Base-by-base conservation (phyloP, 2,113 vertebrate genomes). In the Pavo muticus region DNA sequence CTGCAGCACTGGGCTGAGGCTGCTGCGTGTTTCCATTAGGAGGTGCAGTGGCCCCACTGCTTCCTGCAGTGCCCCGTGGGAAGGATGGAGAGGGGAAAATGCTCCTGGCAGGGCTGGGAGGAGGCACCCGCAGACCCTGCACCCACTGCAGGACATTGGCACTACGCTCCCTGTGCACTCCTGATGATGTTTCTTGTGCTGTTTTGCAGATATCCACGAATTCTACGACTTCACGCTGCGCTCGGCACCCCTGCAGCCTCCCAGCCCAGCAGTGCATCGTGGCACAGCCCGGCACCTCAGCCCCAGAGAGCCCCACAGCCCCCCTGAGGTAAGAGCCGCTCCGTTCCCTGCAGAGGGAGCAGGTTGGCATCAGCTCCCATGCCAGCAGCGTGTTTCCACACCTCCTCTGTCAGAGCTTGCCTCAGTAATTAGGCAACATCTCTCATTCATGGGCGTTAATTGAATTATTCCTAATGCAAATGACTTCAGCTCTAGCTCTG, bases 161-260 rank as follows among this genome's bases (percentile, higher is more conserved):
- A 11, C 35, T 6, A 0, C 29, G 45, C 84, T 84, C 32, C 14
- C 35, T 87, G 35, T 67, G 3, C 1, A 0, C 20, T 63, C 30
- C 91, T 77, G 80, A 74, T 61, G 61, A 14, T 29, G 30, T 87
- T 83, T 81, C 57, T 79, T 3, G 0, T 11, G 9, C 80, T 95
- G 57, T 95, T 95, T 95, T 95, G 76, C 94, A 97, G 96, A 97
- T 87, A 97, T 97, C 67, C 95, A 96, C 13, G 94, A 97, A n/a
- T 97, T 95, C 88, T 97, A 97, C 0, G 88, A 95, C 24, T 88
- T 97, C 79, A 96, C 83, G 0, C 86, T 97, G 80, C 94, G 92
- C 59, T 93, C 91, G 0, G 52, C 92, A 3, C 86, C 91, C 12
- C 69, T 40, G 48, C 91, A 78, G 5, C 82, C 79, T n/a, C 54